Evolutionary conservation across 2,797 vertebrate species (phyloP), one percentile per base, ranked within the genome.

Genomic region (Microcaecilia unicolor): DNA sequence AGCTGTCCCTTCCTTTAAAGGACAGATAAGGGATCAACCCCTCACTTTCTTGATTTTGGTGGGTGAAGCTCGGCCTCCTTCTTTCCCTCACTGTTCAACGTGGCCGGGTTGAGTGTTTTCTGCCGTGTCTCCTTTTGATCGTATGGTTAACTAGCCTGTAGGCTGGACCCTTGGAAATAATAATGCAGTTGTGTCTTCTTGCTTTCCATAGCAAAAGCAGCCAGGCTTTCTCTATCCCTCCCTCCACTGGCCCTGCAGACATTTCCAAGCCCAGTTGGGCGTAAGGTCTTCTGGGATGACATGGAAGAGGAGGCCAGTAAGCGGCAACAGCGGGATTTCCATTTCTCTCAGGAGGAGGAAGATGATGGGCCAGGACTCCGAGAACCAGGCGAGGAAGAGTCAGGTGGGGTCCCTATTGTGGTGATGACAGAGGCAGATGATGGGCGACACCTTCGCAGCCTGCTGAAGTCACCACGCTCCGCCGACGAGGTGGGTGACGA

Each of bases 401-500:
- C 76, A 27, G 67, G 77, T 25, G 84, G 86, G 33, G 83, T 92
- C 54, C 91, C 93, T 9, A 81, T 93, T 28, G 85, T 95, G 55
- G 92, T 92, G 5, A 91, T 90, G 61, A 88, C 86, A 4, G 90
- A 93, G 14, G 79, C 82, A 41, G 90, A 92, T 64, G 88, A 89
- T 51, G 86, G 84, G 4, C 80, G 86, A 4, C 88, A 89, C 8
- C 70, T 96, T 46, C 85, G 92, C 60, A 93, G 92, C 51, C 76
- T 93, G 41, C 78, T 96, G 62, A 96, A 94, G 55, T 92, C 90
- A 3, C 91, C 91, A 28, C 90, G 88, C 53, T 74, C 57, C 30
- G 67, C 72, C 42, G 67, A 72, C 55, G 90, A 92, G 18, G 60
- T 76, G 6, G 68, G 83, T 60, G 88, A 91, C 60, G 88, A 89